A percentile compares a stretch with the other conserved stretches of the same genome.
phyloP scores from a whole-genome alignment of 2,113 vertebrate species.

The Heptranchias perlo region DNA sequence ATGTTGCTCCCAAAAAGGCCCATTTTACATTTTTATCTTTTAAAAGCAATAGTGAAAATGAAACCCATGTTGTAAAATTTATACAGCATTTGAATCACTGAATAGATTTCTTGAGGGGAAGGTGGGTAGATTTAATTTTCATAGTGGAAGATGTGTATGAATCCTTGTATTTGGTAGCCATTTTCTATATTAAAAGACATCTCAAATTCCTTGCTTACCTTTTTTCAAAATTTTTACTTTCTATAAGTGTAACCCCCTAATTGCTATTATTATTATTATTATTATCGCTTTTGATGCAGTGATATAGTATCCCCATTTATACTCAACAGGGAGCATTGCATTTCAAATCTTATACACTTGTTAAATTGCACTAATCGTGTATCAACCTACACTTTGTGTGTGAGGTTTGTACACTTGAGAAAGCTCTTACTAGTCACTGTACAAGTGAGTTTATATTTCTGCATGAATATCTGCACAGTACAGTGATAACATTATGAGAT shows the following conservation, averaged over 20 bases:
- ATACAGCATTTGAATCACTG: not conserved
- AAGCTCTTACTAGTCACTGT: slow-evolving; percentile 16
- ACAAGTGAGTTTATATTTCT: not conserved
- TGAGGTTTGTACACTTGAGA: not conserved
- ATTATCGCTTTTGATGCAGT: slow-evolving; percentile 20
- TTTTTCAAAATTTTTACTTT: not conserved
- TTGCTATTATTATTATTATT: not conserved
- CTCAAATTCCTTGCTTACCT: not conserved
- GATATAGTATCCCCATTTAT: not conserved
- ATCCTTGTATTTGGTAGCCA: not conserved
- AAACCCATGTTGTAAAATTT: not conserved
- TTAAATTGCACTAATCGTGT: slow-evolving; percentile 22
- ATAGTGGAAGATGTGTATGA: not conserved
- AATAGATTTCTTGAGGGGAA: not conserved
- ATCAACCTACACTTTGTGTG: not conserved
- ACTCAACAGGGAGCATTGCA: not conserved
- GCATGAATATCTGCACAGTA: slow-evolving; percentile 9
- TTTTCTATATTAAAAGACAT: not conserved
- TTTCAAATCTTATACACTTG: not conserved
- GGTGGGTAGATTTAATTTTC: not conserved
- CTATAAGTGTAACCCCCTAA: not conserved
- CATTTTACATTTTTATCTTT: not conserved
- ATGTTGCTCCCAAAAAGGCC: not conserved
- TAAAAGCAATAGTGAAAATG: not conserved
- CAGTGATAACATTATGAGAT: not conserved